Conservation (phyloP, 1,140 invertebrate genomes). For the Hormaphis cornu region DNA sequence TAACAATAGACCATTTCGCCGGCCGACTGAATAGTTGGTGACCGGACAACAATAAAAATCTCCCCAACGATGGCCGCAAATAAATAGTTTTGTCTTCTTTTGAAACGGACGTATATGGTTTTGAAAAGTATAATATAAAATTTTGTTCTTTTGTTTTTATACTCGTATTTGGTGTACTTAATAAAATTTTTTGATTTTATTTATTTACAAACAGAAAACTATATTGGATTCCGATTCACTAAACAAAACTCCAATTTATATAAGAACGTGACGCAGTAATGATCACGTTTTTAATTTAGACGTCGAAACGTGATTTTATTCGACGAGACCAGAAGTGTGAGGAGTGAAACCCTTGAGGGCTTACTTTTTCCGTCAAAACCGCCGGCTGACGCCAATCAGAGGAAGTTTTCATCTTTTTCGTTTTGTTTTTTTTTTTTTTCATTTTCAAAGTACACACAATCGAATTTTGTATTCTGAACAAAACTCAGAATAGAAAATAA, state of each 20-base stretch:
- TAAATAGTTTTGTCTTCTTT: neutral
- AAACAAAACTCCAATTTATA: neutral
- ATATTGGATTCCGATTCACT: neutral
- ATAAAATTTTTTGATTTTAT: too few relatives aligned
- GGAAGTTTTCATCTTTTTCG: neutral
- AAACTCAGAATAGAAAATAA: neutral
- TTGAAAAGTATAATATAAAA: too few relatives aligned
- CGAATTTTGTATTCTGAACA: neutral
- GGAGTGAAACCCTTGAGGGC: neutral
- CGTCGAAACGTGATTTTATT: slow-evolving; percentile 9
- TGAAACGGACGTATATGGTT: neutral
- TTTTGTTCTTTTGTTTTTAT: too few relatives aligned
- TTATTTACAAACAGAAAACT: neutral
- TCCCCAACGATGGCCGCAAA: neutral
- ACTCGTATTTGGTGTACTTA: too few relatives aligned
- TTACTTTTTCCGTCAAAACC: neutral
- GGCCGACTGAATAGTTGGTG: neutral
- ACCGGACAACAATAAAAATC: slow-evolving; percentile 18
- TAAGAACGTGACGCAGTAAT: slow-evolving; percentile 4
- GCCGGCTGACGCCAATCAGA: neutral
- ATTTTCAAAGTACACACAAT: neutral
- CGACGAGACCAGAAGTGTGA: neutral
- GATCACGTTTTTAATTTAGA: slow-evolving; percentile 24
- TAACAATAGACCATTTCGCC: neutral
- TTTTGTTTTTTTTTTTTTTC: slow-evolving; percentile 11